Evolutionary conservation across 2,888 invertebrate species (phyloP).

Genomic region (Cylindroiulus punctatus): DNA sequence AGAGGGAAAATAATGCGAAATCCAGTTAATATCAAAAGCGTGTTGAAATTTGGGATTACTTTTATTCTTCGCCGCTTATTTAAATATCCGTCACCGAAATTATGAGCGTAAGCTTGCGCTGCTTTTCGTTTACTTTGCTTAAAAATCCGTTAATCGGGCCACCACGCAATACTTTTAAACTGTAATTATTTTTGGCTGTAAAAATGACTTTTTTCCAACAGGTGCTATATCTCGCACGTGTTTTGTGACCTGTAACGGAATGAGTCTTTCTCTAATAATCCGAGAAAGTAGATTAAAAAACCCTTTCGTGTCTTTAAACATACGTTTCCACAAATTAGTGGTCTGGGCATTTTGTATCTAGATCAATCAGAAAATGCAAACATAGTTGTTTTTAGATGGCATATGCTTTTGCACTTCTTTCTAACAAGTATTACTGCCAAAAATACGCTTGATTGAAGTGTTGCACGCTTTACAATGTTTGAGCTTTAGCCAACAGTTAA

Average conservation of each 20-base stretch:
- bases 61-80: not conserved
- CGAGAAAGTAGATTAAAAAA: not conserved
- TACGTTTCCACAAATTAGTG: no score
- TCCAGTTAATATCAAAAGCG: constrained; percentile 8
- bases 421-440: no score
- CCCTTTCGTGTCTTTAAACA: no score
- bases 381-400: no score
- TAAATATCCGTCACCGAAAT: not conserved
- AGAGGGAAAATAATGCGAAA: not conserved
- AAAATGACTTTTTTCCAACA: not conserved
- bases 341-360: not conserved
- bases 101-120: not conserved
- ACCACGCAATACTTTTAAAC: constrained; percentile 12
- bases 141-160: constrained; percentile 21
- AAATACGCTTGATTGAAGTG: no score
- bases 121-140: not conserved
- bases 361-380: not conserved
- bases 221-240: constrained; percentile 2
- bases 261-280: not conserved
- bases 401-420: no score
- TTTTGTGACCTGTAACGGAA: constrained; percentile 31
- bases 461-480: no score
- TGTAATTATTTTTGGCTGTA: constrained; percentile 14
- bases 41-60: constrained; percentile 1
- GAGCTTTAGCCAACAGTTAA: no score